Percentiles rank a stretch among this genome's conserved stretches.
These are phyloP conservation scores for Diadema setosum DNA, from an alignment of 35 echinoderm and acorn worm genomes.

Conservation along the genomic window DNA sequence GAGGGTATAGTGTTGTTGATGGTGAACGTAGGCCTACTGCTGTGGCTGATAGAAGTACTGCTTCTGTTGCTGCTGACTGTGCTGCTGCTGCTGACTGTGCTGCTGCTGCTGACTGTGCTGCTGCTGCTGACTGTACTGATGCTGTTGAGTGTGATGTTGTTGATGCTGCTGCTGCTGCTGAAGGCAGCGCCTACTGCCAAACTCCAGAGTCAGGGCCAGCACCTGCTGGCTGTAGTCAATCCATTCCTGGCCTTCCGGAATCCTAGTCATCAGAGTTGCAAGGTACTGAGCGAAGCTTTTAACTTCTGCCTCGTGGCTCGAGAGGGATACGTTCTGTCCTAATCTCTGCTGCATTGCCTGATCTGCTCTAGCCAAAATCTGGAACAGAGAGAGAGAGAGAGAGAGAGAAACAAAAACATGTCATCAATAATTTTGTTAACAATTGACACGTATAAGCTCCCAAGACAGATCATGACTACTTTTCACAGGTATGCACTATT, in stretches of 20 bases:
- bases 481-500: not conserved
- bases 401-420: too few relatives aligned
- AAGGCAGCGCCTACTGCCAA: not conserved
- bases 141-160: too few relatives aligned
- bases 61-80: too few relatives aligned
- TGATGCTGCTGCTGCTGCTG: too few relatives aligned
- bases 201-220: not conserved
- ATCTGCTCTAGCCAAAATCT: not conserved
- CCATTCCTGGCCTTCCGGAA: not conserved
- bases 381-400: not conserved
- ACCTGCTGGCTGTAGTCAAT: conserved; percentile 8
- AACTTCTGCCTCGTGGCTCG: not conserved
- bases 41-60: too few relatives aligned
- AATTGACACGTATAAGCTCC: not conserved
- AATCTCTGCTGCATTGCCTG: not conserved
- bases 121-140: not conserved
- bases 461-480: not conserved
- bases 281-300: not conserved
- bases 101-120: not conserved
- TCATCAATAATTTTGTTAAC: not conserved
- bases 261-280: not conserved
- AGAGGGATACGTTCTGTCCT: not conserved
- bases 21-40: too few relatives aligned
- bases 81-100: not conserved
- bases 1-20: too few relatives aligned